phyloP scores from a whole-genome alignment of 2,888 invertebrate species.

The Cactoblastis cactorum region DNA sequence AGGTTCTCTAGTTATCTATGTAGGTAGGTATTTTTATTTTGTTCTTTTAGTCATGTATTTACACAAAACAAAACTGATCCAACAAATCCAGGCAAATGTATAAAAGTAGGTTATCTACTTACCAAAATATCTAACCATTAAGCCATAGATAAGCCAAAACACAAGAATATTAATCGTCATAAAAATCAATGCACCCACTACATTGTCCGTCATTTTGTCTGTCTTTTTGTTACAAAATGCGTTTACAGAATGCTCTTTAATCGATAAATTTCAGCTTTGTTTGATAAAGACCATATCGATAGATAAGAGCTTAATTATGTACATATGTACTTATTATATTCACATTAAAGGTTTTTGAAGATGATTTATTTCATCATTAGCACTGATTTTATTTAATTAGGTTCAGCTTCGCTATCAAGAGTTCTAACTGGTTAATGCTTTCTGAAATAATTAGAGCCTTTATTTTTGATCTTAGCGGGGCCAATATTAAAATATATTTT shows the following conservation, averaged over 20 bases:
- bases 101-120: slow-evolving; percentile 37
- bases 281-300: not conserved
- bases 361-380: too few relatives aligned
- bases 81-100: too few relatives aligned
- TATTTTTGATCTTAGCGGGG: too few relatives aligned
- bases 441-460: too few relatives aligned
- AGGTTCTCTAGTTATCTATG: too few relatives aligned
- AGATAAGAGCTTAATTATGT: slow-evolving; percentile 16
- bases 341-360: slow-evolving; percentile 4
- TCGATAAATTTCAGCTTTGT: slow-evolving; percentile 17
- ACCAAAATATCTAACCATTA: slow-evolving; percentile 52
- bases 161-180: slow-evolving; percentile 46
- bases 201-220: slow-evolving; percentile 34
- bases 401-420: too few relatives aligned
- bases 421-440: too few relatives aligned
- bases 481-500: too few relatives aligned
- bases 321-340: slow-evolving; percentile 11
- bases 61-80: too few relatives aligned
- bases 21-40: too few relatives aligned
- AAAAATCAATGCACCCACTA: slow-evolving; percentile 42
- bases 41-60: too few relatives aligned
- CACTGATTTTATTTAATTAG: too few relatives aligned
- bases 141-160: slow-evolving; percentile 51
- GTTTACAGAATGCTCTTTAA: slow-evolving; percentile 24
- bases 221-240: slow-evolving; percentile 19